These are phyloP conservation scores for Pachycephus smyrnensis DNA, from an alignment of 2,888 invertebrate species.

Conservation along the genomic window DNA sequence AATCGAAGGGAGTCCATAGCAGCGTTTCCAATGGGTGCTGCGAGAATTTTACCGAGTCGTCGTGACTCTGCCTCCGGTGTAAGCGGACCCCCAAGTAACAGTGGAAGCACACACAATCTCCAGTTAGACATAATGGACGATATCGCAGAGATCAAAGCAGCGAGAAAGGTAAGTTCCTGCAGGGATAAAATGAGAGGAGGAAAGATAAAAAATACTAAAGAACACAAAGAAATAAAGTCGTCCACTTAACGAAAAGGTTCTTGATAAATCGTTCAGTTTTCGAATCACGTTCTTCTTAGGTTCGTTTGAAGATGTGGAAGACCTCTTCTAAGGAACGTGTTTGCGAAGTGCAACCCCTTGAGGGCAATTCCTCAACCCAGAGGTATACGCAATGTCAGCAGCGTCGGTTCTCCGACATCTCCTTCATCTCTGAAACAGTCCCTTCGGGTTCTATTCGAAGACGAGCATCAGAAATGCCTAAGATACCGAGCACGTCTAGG, in stretches of 20 bases:
- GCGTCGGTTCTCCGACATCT: conserved; percentile 81
- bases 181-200: not conserved
- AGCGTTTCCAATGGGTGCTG: conserved; percentile 75
- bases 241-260: not conserved
- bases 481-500: conserved; percentile 34
- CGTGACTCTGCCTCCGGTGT: conserved; percentile 67
- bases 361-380: conserved; percentile 71
- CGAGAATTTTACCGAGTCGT: conserved; percentile 67
- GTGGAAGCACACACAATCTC: conserved; percentile 85
- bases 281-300: conserved; percentile 58
- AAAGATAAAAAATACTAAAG: not conserved
- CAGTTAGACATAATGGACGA: conserved; percentile 91
- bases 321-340: conserved; percentile 78
- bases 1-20: conserved; percentile 86
- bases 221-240: conserved; percentile 3
- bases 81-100: conserved; percentile 80
- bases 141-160: conserved; percentile 77
- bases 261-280: conserved; percentile 9
- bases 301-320: conserved; percentile 87
- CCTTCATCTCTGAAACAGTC: conserved; percentile 66
- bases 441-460: conserved; percentile 67
- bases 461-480: conserved; percentile 55
- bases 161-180: conserved; percentile 71
- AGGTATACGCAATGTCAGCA: conserved; percentile 52
- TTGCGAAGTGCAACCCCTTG: conserved; percentile 85